A percentile compares a stretch with the other conserved stretches of the same genome.
Conservation (phyloP, 2,888 invertebrate genomes). For the Athalia circularis region DNA sequence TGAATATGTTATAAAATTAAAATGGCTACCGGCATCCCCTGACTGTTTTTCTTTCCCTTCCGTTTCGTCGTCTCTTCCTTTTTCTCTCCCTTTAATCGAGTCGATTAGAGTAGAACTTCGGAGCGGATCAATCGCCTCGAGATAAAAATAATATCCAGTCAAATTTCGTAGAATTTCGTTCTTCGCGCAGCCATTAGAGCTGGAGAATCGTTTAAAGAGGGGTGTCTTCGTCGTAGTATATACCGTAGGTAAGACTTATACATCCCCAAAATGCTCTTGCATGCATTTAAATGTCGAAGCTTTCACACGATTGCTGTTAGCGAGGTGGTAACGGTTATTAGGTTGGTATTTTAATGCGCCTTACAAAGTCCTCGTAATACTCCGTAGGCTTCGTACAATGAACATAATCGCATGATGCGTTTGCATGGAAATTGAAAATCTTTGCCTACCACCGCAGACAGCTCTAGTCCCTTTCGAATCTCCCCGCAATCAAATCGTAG, state of each 20-base stretch:
- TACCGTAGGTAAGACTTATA: neutral
- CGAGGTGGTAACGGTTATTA: slow-evolving; percentile 5
- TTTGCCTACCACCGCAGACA: too few relatives aligned
- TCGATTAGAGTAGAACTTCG: slow-evolving; percentile 12
- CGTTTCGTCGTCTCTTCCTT: neutral
- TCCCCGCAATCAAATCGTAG: too few relatives aligned
- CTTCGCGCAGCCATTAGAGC: slow-evolving; percentile 2
- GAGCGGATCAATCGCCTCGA: slow-evolving; percentile 21
- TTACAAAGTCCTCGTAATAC: too few relatives aligned
- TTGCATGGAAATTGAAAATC: too few relatives aligned
- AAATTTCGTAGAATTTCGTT: slow-evolving; percentile 11
- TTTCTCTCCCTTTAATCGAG: neutral
- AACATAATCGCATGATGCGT: too few relatives aligned
- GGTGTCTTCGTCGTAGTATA: neutral
- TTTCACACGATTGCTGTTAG: slow-evolving; percentile 22
- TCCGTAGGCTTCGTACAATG: too few relatives aligned
- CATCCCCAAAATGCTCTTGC: neutral
- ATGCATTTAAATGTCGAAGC: slow-evolving; percentile 15
- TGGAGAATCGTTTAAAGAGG: slow-evolving; percentile 23
- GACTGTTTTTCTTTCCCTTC: neutral
- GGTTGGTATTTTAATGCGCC: too few relatives aligned
- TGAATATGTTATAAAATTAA: neutral
- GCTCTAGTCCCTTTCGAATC: too few relatives aligned
- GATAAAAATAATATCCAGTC: slow-evolving; percentile 19
- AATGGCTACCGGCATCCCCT: neutral